Base-by-base conservation (phyloP, 2,888 invertebrate genomes). In the Alviniconcha strummeri region DNA sequence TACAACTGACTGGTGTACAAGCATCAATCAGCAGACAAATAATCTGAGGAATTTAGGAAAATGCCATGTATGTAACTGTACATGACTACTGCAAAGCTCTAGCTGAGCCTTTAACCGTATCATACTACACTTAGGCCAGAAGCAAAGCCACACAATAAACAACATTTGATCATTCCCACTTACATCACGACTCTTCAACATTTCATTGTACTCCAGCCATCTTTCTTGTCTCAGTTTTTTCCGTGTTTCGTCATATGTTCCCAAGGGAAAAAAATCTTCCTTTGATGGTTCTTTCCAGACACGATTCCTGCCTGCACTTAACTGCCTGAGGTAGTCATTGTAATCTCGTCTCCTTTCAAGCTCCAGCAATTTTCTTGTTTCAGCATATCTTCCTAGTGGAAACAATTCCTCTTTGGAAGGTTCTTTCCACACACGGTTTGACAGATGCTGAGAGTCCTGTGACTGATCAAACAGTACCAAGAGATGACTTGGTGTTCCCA, bases 201-300 rank as follows among this genome's bases (percentile, higher is more conserved):
- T 36, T 36, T 82, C 82, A 3, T 56, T 19, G 55, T 74, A 79
- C 17, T 82, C 82, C 52, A 79, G 77, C 82, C 72, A 55, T 60
- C 84, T 69, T 57, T 82, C 79, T 54, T 79, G 74, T 54, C 74
- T 69, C 60, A 82, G 79, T 67, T 57, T 78, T 17, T 74, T 56
- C n/a, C 64, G 17, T 8, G 54, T 54, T 17, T 67, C 72, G 2
- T 64, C 79, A 17, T 83, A 56, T 19, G 19, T 36, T 69, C 83
- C 78, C 8, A 79, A 8, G 9, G 78, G 82, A 5, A 64, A 19
- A 7, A 9, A 52, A 5, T 82, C 17, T 80, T 80, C 79, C 19
- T 36, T 36, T 52, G 72, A 5, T 52, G n/a, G 36, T 52, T 72
- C 19, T 13, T 36, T 72, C 72, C 72, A 36, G 9, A 71, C 71